These are phyloP conservation scores for Xestoiulus laeticollis DNA, from an alignment of 2,888 invertebrate genomes.

Conservation along the genomic window DNA sequence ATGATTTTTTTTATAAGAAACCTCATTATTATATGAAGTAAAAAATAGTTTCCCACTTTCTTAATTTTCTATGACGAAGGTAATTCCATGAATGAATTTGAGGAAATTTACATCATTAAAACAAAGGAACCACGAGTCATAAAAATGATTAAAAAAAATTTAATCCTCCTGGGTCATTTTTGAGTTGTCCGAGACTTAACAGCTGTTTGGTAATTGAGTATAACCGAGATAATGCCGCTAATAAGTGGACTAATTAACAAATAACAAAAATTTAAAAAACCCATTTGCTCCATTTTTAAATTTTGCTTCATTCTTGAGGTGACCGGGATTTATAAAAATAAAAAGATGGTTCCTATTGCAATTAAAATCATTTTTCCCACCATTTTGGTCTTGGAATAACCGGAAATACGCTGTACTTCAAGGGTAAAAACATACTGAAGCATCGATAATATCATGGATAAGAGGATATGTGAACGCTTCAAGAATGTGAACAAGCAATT, in stretches of 20 bases:
- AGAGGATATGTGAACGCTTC: too few species aligned
- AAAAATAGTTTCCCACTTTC: slow-evolving; percentile 22
- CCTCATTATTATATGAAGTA: background rate
- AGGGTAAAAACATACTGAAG: too few species aligned
- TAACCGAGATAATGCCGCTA: background rate
- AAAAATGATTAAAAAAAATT: background rate
- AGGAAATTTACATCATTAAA: background rate
- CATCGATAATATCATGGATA: too few species aligned
- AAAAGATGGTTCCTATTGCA: too few species aligned
- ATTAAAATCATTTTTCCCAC: too few species aligned
- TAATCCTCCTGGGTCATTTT: background rate
- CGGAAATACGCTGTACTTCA: too few species aligned
- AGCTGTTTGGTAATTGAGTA: background rate
- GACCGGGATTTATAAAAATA: background rate
- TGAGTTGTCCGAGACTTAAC: background rate
- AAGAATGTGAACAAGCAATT: too few species aligned
- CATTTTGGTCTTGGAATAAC: too few species aligned
- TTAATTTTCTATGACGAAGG: background rate
- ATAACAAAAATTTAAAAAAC: background rate
- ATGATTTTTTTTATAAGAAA: background rate
- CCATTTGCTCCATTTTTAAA: background rate
- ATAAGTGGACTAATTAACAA: background rate
- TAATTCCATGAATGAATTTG: background rate
- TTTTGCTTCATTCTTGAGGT: background rate
- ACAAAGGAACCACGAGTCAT: background rate